Conservation (phyloP, 2,888 invertebrate genomes). For the Chloroclysta siterata region DNA sequence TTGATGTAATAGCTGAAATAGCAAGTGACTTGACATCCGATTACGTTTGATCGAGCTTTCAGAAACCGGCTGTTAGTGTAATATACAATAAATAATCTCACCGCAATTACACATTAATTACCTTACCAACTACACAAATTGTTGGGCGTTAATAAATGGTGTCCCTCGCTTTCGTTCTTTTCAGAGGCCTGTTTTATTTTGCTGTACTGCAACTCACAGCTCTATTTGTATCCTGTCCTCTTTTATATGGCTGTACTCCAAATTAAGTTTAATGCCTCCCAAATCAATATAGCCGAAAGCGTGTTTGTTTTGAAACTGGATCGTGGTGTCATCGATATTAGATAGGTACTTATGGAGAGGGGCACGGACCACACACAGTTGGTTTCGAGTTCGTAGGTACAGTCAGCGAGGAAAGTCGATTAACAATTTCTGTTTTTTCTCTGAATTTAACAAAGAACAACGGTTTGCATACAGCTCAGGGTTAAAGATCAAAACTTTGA, state of each 20-base stretch:
- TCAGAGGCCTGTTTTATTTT: not conserved
- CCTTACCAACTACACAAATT: too few species aligned
- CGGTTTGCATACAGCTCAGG: too few species aligned
- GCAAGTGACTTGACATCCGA: too few species aligned
- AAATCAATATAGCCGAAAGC: constrained; percentile 54
- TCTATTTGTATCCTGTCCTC: not conserved
- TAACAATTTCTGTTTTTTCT: too few species aligned
- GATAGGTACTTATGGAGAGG: not conserved
- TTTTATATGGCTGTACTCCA: constrained; percentile 8
- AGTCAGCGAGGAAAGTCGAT: not conserved
- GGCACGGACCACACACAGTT: constrained; percentile 22
- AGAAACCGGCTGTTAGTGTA: too few species aligned
- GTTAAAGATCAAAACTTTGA: not conserved
- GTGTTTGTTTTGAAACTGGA: constrained; percentile 59
- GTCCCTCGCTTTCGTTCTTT: too few species aligned
- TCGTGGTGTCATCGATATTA: constrained; percentile 53
- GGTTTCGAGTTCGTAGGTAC: constrained; percentile 1
- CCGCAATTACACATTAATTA: too few species aligned
- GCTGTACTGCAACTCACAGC: not conserved
- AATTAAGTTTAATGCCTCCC: constrained; percentile 35
- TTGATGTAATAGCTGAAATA: too few species aligned
- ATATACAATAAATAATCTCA: too few species aligned
- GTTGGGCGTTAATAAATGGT: too few species aligned
- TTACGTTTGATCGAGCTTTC: too few species aligned
- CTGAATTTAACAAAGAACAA: too few species aligned